A percentile compares a stretch with the other conserved stretches of the same genome.
Evolutionary conservation across 2,797 vertebrate species (phyloP).

Genomic region (Leptodactylus fallax): DNA sequence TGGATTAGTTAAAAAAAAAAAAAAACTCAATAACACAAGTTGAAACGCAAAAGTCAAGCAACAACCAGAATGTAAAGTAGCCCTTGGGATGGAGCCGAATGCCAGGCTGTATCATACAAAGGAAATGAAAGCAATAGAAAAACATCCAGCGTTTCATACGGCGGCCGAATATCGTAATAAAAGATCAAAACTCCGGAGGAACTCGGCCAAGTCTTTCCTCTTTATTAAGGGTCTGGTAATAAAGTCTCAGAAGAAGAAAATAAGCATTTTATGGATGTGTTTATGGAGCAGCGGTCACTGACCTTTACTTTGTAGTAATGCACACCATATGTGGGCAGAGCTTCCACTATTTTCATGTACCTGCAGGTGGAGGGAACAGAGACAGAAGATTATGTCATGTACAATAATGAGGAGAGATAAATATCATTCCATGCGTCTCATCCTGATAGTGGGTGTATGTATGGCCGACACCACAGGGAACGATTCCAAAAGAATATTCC

Average conservation of each 20-base stretch:
- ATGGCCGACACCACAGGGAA: neutral
- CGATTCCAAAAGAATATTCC: too few species aligned
- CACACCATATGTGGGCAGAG: constrained; percentile 94
- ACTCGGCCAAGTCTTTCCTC: neutral
- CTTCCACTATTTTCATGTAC: constrained; percentile 95
- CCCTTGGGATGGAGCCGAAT: neutral
- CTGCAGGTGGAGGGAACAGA: constrained; percentile 74
- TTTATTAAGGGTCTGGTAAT: neutral
- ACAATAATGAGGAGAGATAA: neutral
- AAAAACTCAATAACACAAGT: too few species aligned
- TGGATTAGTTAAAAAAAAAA: neutral
- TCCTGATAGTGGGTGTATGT: neutral
- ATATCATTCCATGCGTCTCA: neutral
- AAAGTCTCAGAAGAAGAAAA: constrained; percentile 18
- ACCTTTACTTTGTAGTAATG: constrained; percentile 99
- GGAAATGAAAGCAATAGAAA: constrained; percentile 52
- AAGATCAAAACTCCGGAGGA: constrained; percentile 29
- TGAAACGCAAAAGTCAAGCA: too few species aligned
- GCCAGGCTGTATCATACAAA: constrained; percentile 1
- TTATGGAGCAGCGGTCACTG: constrained; percentile 67
- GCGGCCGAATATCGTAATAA: constrained; percentile 25
- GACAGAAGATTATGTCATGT: neutral
- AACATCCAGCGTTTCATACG: neutral
- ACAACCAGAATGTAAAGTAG: neutral
- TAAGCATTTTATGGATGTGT: constrained; percentile 18